Evolutionary conservation across 1,140 invertebrate genomes (phyloP), one percentile per base, ranked within the genome.

Genomic region (Hycleus cichorii): DNA sequence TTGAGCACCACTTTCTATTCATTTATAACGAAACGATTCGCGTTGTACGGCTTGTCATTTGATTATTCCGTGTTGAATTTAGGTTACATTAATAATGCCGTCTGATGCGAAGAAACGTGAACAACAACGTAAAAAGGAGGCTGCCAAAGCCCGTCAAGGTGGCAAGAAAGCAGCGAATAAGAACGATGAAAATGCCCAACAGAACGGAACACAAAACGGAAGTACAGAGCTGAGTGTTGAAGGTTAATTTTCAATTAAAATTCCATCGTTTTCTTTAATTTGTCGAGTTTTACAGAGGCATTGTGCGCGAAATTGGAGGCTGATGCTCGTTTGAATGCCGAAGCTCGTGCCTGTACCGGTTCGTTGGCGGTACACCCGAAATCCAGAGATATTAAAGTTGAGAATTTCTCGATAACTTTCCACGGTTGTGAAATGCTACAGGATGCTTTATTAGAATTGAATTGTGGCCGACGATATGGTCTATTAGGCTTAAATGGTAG

Each of bases 31-130:
- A 7, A 32, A 32, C 32, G 4, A 32, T 32, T 32, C 18, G 18
- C 18, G 32, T 32, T 32, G 32, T 32, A 5, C 32, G 32, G 4
- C 0, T 32, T 32, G 32, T 32, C 32, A 32, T 32, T 32, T 32
- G 32, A 32, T 32, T 32, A 32, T 3, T 32, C 7, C 1, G 32
- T 32, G 3, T 32, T 4, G 7, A 1, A 7, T 32, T 7, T 32
- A 5, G 32, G 32, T 32, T 18, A 2, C 18, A 18, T 4, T 32
- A 32, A 32, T 7, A 2, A 97, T 98, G 95, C 94, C 95, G 66
- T 97, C 94, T 64, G 94, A 97, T 76, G 86, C 95, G 2, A 98
- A 98, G 76, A 98, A 98, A 81, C 92, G 93, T 69, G 86, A 95
- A 73, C 93, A 94, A 74, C 90, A 93, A 69, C 94, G 95, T 76